Evolutionary conservation across 2,113 vertebrate genomes (phyloP), one percentile per base, ranked within the genome.

Genomic region (Plotosus lineatus): DNA sequence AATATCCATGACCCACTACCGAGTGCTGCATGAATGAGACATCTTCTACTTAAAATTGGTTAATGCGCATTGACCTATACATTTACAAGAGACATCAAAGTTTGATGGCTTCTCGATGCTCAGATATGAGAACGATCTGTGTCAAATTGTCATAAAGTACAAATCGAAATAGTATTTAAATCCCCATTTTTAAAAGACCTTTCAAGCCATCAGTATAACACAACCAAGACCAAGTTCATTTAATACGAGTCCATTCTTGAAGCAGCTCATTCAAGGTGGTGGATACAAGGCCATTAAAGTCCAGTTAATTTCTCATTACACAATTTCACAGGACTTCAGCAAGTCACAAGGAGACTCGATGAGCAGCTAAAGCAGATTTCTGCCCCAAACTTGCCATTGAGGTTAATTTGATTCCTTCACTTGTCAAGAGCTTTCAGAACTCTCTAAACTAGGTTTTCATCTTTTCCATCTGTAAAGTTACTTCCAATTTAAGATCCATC

Each of bases 401-500:
- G 83, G 77, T 85, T 83, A 85, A 85, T 86, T 86, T 79, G 83
- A 86, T 81, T 88, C 79, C 79, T 61, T 85, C 75, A 79, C 76
- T 85, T 87, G 84, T 85, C 79, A 65, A 80, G 81, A 83, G 82
- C 66, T 85, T 81, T 84, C 68, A 86, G 76, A 80, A 73, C 85
- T 85, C 84, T 74, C 58, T 75, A 78, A 83, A 84, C 82, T 82
- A 83, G 84, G 68, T 80, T 87, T 86, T 85, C 72, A 83, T 88
- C 87, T 87, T 87, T 85, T 81, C 78, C 86, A 85, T 85, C 81
- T 80, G 78, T 82, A 78, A 87, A 86, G 78, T 73, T 85, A 79
- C 83, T 79, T 82, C 76, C 82, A 88, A 88, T 88, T 87, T 86
- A 81, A 87, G 87, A 73, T 85, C 84, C 77, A 84, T 87, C 82